Conservation (phyloP, 2,888 invertebrate species). For the Acleris cristana region DNA sequence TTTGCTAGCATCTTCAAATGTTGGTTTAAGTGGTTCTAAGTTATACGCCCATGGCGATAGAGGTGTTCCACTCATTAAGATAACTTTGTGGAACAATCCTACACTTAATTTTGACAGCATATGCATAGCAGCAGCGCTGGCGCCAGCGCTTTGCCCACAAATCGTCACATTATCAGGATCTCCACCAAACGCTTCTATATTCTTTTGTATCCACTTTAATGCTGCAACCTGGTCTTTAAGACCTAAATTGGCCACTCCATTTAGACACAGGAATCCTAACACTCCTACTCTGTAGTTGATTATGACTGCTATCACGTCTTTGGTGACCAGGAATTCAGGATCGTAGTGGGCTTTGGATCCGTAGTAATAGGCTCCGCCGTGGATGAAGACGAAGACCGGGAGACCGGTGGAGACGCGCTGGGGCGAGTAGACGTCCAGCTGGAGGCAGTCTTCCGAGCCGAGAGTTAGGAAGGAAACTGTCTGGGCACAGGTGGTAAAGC, state of each 20-base stretch:
- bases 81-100: constrained; percentile 71
- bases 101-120: constrained; percentile 62
- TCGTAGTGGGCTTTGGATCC: constrained; percentile 73
- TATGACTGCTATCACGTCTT: constrained; percentile 63
- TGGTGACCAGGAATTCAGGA: constrained; percentile 70
- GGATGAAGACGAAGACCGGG: constrained; percentile 72
- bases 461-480: constrained; percentile 52
- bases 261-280: constrained; percentile 70
- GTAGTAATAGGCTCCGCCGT: constrained; percentile 74
- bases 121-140: constrained; percentile 68
- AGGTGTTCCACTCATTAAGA: constrained; percentile 69
- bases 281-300: constrained; percentile 72
- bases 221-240: constrained; percentile 74
- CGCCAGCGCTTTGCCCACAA: constrained; percentile 75
- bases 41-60: constrained; percentile 73
- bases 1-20: constrained; percentile 64
- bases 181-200: constrained; percentile 72
- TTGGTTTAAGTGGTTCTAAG: constrained; percentile 54
- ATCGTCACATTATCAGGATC: constrained; percentile 75
- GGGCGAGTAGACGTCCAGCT: constrained; percentile 68
- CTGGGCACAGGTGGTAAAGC: constrained; percentile 63
- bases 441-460: constrained; percentile 69
- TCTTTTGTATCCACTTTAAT: constrained; percentile 68
- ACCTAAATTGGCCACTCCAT: constrained; percentile 69
- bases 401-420: constrained; percentile 48